These are phyloP conservation scores for Alitta virens DNA, from an alignment of 2,888 invertebrate species.

Conservation along the genomic window DNA sequence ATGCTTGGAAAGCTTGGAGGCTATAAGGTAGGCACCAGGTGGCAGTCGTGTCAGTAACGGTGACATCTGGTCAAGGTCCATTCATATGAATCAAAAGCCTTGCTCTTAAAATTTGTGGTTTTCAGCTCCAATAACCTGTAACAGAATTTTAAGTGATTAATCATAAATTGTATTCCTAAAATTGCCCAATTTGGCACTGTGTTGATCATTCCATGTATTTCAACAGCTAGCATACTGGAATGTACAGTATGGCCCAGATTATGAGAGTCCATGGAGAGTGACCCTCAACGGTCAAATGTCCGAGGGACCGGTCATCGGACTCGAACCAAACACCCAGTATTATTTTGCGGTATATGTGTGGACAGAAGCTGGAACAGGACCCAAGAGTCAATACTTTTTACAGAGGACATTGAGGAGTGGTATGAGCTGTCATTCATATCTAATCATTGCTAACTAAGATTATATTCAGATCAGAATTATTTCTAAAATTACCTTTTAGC, in stretches of 20 bases:
- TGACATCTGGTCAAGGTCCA: no score
- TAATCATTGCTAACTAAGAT: background rate
- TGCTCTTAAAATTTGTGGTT: no score
- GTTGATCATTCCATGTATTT: no score
- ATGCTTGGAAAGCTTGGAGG: slow-evolving; percentile 88
- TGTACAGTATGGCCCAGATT: slow-evolving; percentile 67
- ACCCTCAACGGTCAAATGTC: slow-evolving; percentile 70
- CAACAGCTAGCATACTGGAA: slow-evolving; percentile 71
- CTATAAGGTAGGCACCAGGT: slow-evolving; percentile 69
- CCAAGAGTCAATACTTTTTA: slow-evolving; percentile 85
- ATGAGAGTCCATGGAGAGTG: slow-evolving; percentile 64
- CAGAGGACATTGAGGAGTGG: slow-evolving; percentile 57
- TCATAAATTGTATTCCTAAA: no score
- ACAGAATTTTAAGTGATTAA: no score
- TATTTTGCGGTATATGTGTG: slow-evolving; percentile 90
- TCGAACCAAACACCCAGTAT: slow-evolving; percentile 90
- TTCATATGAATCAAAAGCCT: no score
- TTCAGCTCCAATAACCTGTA: no score
- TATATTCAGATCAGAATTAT: background rate
- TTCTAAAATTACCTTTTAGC: background rate
- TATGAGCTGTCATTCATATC: slow-evolving; percentile 22
- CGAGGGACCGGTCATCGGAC: slow-evolving; percentile 88
- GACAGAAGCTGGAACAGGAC: slow-evolving; percentile 93
- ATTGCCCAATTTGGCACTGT: no score
- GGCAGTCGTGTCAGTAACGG: no score